phyloP scores from a whole-genome alignment of 2,797 vertebrate genomes.

The Gymnocypris eckloni region DNA sequence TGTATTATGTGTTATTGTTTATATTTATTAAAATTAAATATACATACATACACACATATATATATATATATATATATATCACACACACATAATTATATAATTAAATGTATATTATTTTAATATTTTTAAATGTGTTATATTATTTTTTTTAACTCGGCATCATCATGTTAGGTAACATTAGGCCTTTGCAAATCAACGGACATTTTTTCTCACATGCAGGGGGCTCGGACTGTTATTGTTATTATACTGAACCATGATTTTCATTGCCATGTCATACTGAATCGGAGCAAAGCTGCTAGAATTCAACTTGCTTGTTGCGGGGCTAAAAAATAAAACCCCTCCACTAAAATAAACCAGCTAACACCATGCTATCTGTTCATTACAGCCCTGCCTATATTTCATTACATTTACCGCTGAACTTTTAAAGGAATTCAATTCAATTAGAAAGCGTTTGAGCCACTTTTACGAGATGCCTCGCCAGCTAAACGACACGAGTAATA shows the following conservation, averaged over 20 bases:
- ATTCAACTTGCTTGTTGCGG: neutral
- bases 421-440: slow-evolving; percentile 42
- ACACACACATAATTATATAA: no score
- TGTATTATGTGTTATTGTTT: no score
- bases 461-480: slow-evolving; percentile 17
- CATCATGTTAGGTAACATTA: no score
- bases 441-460: slow-evolving; percentile 33
- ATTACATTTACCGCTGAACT: slow-evolving; percentile 32
- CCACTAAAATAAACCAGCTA: slow-evolving; percentile 5
- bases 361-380: slow-evolving; percentile 13
- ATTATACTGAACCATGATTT: neutral
- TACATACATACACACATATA: no score
- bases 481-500: slow-evolving; percentile 3
- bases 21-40: no score
- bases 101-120: no score
- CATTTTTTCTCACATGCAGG: neutral
- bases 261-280: neutral
- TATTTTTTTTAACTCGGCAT: no score
- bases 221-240: neutral
- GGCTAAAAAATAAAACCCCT: neutral
- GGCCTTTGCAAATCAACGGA: neutral
- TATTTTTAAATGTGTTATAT: no score
- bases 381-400: slow-evolving; percentile 31
- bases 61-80: no score
- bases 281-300: neutral